Percentiles rank a stretch among this genome's conserved stretches.
Evolutionary conservation across 2,113 vertebrate genomes (phyloP).

Genomic region (Carassius carassius): DNA sequence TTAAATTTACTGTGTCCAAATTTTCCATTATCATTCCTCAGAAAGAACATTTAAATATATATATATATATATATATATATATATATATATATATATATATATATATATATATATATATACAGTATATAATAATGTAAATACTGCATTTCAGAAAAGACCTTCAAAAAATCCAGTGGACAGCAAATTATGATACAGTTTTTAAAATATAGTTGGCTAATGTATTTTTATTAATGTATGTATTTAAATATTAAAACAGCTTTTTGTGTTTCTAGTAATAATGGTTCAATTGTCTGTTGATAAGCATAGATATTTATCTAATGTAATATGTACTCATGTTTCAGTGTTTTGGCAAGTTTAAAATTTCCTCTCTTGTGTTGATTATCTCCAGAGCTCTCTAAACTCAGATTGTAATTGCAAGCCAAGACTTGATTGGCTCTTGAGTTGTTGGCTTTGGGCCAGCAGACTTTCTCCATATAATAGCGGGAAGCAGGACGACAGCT

Average conservation of each 20-base stretch:
- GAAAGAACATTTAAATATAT: not conserved
- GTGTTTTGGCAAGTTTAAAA: conserved; percentile 14
- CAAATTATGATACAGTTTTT: too few relatives aligned
- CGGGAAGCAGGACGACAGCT: conserved; percentile 58
- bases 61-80: too few relatives aligned
- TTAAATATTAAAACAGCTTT: too few relatives aligned
- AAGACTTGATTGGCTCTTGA: conserved; percentile 73
- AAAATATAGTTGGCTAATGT: too few relatives aligned
- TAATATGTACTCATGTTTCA: not conserved
- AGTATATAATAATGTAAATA: not conserved
- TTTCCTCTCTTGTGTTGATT: conserved; percentile 34
- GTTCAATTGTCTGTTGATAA: not conserved
- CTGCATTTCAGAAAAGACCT: too few relatives aligned
- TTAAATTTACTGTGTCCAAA: not conserved
- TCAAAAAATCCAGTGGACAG: too few relatives aligned
- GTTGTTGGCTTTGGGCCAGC: conserved; percentile 70
- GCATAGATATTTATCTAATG: conserved; percentile 18
- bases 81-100: too few relatives aligned
- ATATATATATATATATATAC: too few relatives aligned
- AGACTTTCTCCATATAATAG: conserved; percentile 69
- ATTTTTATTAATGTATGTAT: too few relatives aligned
- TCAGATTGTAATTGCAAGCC: conserved; percentile 56
- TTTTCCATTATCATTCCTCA: conserved; percentile 29
- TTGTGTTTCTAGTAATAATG: not conserved
- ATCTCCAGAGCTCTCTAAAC: conserved; percentile 41